Percentiles rank a stretch among this genome's conserved stretches.
Conservation (phyloP, 2,113 vertebrate species). For the Tetrao urogallus region DNA sequence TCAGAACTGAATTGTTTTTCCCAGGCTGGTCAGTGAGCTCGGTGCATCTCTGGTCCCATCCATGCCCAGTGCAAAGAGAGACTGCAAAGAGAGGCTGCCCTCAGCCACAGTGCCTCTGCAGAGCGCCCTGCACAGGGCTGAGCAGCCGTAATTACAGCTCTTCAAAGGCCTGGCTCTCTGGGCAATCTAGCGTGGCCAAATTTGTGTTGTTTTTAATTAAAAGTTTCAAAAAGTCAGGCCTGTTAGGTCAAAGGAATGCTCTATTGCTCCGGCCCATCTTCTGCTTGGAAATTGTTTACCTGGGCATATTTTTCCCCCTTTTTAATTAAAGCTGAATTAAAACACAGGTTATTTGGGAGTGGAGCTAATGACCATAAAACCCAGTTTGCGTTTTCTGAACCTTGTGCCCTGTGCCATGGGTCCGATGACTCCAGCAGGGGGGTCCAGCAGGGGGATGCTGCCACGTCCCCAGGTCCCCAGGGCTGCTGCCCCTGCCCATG, state of each 20-base stretch:
- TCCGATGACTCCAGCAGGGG: background rate
- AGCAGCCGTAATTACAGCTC: background rate
- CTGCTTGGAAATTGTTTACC: conserved; percentile 6
- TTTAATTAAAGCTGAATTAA: conserved; percentile 46
- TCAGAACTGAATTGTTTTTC: background rate
- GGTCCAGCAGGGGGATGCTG: accelerated
- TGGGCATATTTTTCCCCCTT: background rate
- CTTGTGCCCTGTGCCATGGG: accelerated
- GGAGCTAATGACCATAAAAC: background rate
- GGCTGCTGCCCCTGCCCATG: background rate
- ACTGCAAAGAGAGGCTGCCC: background rate
- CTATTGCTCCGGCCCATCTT: background rate
- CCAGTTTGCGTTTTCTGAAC: background rate
- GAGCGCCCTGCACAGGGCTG: background rate
- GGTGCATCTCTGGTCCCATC: background rate
- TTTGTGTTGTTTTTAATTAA: conserved; percentile 54
- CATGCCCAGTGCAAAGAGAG: background rate
- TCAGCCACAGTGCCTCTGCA: background rate
- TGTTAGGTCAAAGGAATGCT: conserved; percentile 32
- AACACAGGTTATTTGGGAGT: background rate
- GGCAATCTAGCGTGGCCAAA: conserved; percentile 26
- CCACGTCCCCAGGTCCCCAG: background rate
- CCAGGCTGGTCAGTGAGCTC: background rate
- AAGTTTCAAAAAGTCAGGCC: conserved; percentile 20
- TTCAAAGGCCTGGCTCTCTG: conserved; percentile 54